These are phyloP conservation scores for Stictonetta naevosa DNA, from an alignment of 2,113 vertebrate species.

Conservation along the genomic window DNA sequence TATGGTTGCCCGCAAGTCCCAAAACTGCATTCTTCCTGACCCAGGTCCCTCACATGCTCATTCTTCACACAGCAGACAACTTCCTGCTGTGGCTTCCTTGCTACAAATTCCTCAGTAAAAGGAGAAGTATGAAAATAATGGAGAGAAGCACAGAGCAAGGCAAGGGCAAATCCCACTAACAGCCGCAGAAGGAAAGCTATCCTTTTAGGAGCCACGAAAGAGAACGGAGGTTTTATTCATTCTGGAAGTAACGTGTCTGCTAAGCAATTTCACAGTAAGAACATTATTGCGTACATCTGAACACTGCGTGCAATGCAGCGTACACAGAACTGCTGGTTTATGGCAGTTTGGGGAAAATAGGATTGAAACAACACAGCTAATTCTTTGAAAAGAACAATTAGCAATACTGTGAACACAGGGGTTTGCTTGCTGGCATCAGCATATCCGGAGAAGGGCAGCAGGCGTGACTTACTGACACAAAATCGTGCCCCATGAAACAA, in stretches of 20 bases:
- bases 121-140: neutral
- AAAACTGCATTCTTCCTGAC: neutral
- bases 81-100: neutral
- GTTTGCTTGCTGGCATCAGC: neutral
- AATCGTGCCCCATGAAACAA: neutral
- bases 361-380: neutral
- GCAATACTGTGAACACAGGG: fast-evolving
- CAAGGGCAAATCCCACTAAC: neutral
- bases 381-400: neutral
- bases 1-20: neutral
- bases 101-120: neutral
- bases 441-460: neutral
- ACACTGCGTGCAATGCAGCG: neutral
- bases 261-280: neutral
- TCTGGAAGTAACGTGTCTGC: neutral
- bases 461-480: neutral
- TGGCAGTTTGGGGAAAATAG: neutral
- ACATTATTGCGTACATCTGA: neutral
- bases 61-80: neutral
- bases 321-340: neutral
- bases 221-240: neutral
- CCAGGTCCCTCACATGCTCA: neutral
- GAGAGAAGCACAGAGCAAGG: fast-evolving
- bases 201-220: slow-evolving; percentile 1
- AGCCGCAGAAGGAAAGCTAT: neutral